Conservation (phyloP, 1,140 invertebrate species). For the Brachionus plicatilis region DNA sequence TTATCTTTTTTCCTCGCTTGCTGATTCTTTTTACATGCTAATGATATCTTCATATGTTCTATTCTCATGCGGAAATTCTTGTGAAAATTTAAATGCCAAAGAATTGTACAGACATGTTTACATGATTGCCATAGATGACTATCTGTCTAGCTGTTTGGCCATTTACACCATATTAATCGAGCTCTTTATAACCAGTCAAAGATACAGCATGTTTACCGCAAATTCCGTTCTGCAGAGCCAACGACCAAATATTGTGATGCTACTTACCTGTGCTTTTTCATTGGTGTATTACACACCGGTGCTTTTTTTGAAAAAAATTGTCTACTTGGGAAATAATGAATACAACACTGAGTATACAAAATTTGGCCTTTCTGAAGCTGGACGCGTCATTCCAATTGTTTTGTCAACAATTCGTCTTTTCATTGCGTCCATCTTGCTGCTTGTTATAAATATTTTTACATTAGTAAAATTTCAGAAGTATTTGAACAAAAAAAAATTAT, state of each 20-base stretch:
- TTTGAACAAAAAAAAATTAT: not conserved
- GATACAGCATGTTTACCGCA: not conserved
- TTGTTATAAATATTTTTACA: not conserved
- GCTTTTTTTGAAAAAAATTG: not conserved
- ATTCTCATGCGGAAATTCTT: not conserved
- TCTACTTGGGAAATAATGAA: not conserved
- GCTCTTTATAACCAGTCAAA: not conserved
- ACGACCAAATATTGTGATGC: not conserved
- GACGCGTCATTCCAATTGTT: not conserved
- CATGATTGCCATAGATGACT: not conserved
- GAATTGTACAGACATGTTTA: not conserved
- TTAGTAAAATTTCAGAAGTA: not conserved
- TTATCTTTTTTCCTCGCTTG: not conserved
- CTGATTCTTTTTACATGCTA: not conserved
- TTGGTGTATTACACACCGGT: not conserved
- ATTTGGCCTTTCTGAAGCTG: not conserved
- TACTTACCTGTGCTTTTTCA: not conserved
- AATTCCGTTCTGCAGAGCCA: not conserved
- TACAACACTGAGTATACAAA: not conserved
- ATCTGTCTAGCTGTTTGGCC: not conserved
- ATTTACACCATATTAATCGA: not conserved
- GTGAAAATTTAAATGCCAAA: not conserved
- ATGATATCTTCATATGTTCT: not conserved
- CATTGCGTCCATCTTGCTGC: not conserved
- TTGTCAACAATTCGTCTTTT: not conserved